A percentile compares a stretch with the other conserved stretches of the same genome.
Conservation (phyloP, 2,113 vertebrate genomes). For the Scalopus aquaticus region DNA sequence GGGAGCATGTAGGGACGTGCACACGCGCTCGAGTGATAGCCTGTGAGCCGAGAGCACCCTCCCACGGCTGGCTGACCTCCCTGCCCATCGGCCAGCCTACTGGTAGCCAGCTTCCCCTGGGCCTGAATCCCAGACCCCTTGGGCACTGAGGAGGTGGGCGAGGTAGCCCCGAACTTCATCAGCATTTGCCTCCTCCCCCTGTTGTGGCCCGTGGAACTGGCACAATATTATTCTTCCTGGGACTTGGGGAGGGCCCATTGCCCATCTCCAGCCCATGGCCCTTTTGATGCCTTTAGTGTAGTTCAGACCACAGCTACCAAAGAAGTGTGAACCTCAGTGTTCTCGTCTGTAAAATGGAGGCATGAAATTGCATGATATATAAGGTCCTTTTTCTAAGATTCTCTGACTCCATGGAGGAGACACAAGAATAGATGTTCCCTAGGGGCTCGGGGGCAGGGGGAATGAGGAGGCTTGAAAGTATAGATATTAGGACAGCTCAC, state of each 20-base stretch:
- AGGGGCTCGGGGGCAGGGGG: too few relatives aligned
- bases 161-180: neutral
- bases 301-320: neutral
- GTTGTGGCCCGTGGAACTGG: neutral
- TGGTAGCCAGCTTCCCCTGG: neutral
- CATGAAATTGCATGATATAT: neutral
- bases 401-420: neutral
- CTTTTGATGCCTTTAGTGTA: neutral
- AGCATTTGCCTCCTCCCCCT: too few relatives aligned
- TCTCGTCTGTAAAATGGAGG: constrained; percentile 35
- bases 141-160: neutral
- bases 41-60: neutral
- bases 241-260: neutral
- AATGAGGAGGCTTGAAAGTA: neutral
- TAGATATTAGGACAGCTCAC: neutral
- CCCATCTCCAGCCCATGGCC: neutral
- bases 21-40: neutral
- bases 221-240: neutral
- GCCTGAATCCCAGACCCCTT: neutral
- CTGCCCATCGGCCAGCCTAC: neutral
- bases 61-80: neutral
- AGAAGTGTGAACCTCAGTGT: neutral
- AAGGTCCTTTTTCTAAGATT: neutral
- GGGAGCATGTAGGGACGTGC: constrained; percentile 17
- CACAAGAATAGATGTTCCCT: neutral